Evolutionary conservation across 2,797 vertebrate genomes (phyloP).

Genomic region (Natrix natrix): DNA sequence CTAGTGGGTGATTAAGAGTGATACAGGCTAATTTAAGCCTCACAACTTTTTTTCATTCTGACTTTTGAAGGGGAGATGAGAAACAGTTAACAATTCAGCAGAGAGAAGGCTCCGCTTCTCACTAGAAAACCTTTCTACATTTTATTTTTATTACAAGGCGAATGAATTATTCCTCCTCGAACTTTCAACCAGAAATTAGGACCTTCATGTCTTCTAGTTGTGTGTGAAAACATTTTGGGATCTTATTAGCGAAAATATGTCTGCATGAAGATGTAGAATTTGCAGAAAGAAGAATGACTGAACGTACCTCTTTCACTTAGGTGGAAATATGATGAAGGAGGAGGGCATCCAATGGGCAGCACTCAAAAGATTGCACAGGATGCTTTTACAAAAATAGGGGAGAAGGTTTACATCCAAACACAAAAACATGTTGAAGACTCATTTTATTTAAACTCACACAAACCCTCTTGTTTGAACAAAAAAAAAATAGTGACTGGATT

Average conservation of each 20-base stretch:
- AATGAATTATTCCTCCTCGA: not conserved
- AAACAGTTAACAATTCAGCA: not conserved
- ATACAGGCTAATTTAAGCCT: not conserved
- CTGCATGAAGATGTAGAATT: not conserved
- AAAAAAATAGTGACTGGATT: not conserved
- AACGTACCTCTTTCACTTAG: constrained; percentile 15
- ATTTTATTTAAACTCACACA: constrained; percentile 2
- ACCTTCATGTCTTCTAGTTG: not conserved
- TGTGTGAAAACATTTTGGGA: constrained; percentile 1
- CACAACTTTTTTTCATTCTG: not conserved
- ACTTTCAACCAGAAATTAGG: not conserved
- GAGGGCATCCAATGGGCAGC: not conserved
- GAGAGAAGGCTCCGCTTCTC: not conserved
- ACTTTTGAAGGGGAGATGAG: not conserved
- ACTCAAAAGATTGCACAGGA: not conserved
- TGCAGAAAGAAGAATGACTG: constrained; percentile 13
- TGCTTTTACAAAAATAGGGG: not conserved
- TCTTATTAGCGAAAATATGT: not conserved
- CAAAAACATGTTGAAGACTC: constrained; percentile 10
- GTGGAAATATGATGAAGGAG: not conserved
- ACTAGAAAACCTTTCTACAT: not conserved
- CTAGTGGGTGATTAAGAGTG: not conserved
- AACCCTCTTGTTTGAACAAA: not conserved
- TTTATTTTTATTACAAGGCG: not conserved
- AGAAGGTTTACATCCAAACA: not conserved